A percentile compares a stretch with the other conserved stretches of the same genome.
phyloP scores from a whole-genome alignment of 2,888 invertebrate species.

The Drosophila affinis region DNA sequence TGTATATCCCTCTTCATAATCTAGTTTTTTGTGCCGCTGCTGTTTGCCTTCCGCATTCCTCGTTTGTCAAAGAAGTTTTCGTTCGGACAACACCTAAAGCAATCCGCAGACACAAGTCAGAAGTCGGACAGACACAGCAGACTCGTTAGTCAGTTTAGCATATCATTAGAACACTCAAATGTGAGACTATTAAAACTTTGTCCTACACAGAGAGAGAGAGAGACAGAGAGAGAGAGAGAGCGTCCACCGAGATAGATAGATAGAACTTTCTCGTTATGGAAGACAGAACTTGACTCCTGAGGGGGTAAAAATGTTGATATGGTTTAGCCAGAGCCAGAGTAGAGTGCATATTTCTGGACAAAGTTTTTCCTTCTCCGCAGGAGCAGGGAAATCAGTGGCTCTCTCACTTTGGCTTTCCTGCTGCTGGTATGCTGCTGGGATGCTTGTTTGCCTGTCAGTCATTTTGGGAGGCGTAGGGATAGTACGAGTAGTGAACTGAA shows the following conservation, averaged over 20 bases:
- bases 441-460: slow-evolving; percentile 28
- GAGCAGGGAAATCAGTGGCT: slow-evolving; percentile 22
- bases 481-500: background rate
- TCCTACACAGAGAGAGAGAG: slow-evolving; percentile 21
- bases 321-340: background rate
- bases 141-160: slow-evolving; percentile 69
- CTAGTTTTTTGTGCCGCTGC: background rate
- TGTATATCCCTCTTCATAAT: background rate
- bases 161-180: slow-evolving; percentile 75
- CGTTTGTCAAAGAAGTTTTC: slow-evolving; percentile 13
- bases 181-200: slow-evolving; percentile 74
- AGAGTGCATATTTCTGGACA: slow-evolving; percentile 19
- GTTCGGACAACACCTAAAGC: slow-evolving; percentile 20
- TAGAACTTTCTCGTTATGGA: slow-evolving; percentile 53
- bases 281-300: slow-evolving; percentile 33
- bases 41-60: background rate
- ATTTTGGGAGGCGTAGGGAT: slow-evolving; percentile 1
- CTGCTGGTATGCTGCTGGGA: no score
- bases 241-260: slow-evolving; percentile 10
- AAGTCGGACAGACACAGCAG: slow-evolving; percentile 4
- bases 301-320: slow-evolving; percentile 19
- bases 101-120: background rate
- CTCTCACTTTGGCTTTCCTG: slow-evolving; percentile 24
- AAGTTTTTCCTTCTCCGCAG: slow-evolving; percentile 17
- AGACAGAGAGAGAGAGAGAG: slow-evolving; percentile 8